Base-by-base conservation (phyloP, 2,888 invertebrate species). In the Megaustenia siamemsis region DNA sequence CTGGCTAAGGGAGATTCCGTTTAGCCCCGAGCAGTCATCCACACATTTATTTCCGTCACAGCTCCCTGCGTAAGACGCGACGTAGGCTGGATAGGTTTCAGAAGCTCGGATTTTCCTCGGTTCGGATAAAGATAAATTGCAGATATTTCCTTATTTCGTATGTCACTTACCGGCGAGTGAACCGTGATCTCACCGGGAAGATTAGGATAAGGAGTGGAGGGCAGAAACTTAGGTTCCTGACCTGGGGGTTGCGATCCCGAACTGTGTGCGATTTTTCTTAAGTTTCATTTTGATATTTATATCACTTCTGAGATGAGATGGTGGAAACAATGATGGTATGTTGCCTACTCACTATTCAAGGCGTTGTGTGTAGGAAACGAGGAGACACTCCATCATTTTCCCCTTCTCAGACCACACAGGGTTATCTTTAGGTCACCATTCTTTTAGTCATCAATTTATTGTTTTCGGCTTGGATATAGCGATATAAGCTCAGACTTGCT, bases 121-220 rank as follows among this genome's bases (percentile, higher is more conserved):
- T 6, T 35, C 56, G 10, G 32, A 60, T 49, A 28, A 21, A 78
- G 63, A 66, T 78, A 78, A 66, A 78, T 77, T 15, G 45, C 28
- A 2, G n/a, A 38, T 43, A 32, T 78, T 66, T 43, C 43, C 45
- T 66, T 63, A 66, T 78, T 78, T 60, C 3, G 10, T 43, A 8
- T 40, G 43, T 66, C 43, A n/a, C 21, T 77, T 60, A 38, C 18
- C 3, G 32, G 28, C 5, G 3, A 24, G 4, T 15, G 21, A 77
- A 40, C n/a, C n/a, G 40, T 21, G 60, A 38, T 77, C 32, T 32
- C 35, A 40, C 24, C 21, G 3, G 40, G 43, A 45, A 66, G 66
- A 28, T 78, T 60, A 60, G 63, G 45, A 60, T 35, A 21, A 28
- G 63, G 66, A 18, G 38, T n/a, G 43, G 8, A 28, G 77, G 63